phyloP scores from a whole-genome alignment of 2,797 vertebrate genomes.

The Chelonia mydas region DNA sequence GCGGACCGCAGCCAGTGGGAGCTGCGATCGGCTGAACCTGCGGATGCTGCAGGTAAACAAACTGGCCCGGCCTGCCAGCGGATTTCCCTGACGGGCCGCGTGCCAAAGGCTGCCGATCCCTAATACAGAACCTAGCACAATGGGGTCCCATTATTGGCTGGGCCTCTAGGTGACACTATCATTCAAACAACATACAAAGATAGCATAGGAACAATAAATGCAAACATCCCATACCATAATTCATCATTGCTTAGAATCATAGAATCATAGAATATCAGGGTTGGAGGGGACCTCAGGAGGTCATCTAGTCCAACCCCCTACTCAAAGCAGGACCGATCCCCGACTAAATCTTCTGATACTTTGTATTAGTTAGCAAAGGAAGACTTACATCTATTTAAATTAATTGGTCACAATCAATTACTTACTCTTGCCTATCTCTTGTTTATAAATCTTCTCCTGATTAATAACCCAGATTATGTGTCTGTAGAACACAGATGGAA shows the following conservation, averaged over 20 bases:
- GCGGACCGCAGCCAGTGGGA: no score
- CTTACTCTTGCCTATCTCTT: constrained; percentile 3
- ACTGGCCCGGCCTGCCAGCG: no score
- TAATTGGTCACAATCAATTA: constrained; percentile 17
- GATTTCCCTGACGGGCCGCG: no score
- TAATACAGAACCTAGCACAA: background rate
- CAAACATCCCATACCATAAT: background rate
- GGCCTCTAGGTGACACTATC: background rate
- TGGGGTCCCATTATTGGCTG: background rate
- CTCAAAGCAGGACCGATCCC: no score
- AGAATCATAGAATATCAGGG: no score
- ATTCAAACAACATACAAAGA: background rate
- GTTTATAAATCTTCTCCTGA: constrained; percentile 5
- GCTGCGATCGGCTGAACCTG: no score
- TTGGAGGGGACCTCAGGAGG: no score
- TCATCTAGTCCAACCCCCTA: no score
- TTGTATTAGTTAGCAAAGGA: background rate
- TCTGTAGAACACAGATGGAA: background rate
- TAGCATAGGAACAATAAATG: background rate
- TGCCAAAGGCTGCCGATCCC: no score
- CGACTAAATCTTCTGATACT: background rate
- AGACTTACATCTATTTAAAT: background rate
- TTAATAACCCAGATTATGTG: constrained; percentile 4
- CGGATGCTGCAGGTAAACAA: no score
- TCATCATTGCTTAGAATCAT: background rate